Percentiles rank a stretch among this genome's conserved stretches.
Conservation (phyloP, 1,140 invertebrate genomes). For the Penaeus japonicus region DNA sequence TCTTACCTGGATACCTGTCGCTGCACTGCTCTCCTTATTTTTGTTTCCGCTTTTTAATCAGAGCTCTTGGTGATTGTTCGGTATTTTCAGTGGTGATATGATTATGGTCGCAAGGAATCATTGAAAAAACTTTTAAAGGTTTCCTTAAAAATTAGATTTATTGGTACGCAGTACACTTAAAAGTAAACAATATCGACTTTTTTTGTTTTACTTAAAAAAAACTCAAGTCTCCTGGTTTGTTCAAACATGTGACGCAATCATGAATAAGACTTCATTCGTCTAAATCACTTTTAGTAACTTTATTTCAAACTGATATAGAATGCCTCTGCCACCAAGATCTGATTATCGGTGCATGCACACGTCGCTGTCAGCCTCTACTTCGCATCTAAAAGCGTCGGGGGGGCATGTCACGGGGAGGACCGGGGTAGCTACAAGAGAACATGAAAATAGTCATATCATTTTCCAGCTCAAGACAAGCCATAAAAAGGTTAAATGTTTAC, state of each 20-base stretch:
- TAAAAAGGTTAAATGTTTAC: slow-evolving; percentile 21
- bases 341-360: slow-evolving; percentile 53
- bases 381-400: slow-evolving; percentile 58
- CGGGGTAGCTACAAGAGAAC: slow-evolving; percentile 59
- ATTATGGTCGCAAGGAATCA: slow-evolving; percentile 38
- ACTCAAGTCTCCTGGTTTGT: background rate
- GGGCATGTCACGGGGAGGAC: slow-evolving; percentile 59
- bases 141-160: slow-evolving; percentile 57
- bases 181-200: slow-evolving; percentile 47
- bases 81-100: slow-evolving; percentile 17
- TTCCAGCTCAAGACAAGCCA: slow-evolving; percentile 36
- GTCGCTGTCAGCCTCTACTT: slow-evolving; percentile 55
- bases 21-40: slow-evolving; percentile 32
- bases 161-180: slow-evolving; percentile 55
- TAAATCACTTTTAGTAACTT: background rate
- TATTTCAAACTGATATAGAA: background rate
- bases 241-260: background rate
- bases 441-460: slow-evolving; percentile 56
- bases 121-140: slow-evolving; percentile 20
- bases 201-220: background rate
- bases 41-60: slow-evolving; percentile 46
- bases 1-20: slow-evolving; percentile 56
- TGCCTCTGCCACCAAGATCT: slow-evolving; percentile 52
- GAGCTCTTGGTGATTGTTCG: slow-evolving; percentile 45
- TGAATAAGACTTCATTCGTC: slow-evolving; percentile 38